These are phyloP conservation scores for Epinephelus fuscoguttatus DNA, from an alignment of 2,113 vertebrate genomes.

Conservation along the genomic window DNA sequence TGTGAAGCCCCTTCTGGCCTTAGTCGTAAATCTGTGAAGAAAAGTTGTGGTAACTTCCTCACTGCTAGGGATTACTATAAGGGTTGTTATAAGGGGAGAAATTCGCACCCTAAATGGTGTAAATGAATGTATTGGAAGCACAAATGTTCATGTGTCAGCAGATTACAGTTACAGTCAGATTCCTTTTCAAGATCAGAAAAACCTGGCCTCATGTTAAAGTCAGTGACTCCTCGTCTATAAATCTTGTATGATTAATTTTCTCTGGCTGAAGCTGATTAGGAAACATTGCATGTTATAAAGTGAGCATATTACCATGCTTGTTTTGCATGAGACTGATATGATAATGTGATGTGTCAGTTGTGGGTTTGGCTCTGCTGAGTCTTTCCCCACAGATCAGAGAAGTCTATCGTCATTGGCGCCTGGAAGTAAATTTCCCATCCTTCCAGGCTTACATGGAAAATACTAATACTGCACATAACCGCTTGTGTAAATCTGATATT, in stretches of 20 bases:
- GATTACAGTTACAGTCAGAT: background rate
- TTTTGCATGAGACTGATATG: constrained; percentile 37
- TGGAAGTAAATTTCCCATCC: constrained; percentile 47
- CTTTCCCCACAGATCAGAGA: constrained; percentile 56
- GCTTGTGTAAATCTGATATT: constrained; percentile 49
- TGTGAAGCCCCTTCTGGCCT: constrained; percentile 10
- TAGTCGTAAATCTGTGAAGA: constrained; percentile 27
- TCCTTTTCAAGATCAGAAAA: background rate
- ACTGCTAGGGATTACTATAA: background rate
- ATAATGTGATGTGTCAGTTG: constrained; percentile 60
- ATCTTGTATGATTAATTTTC: constrained; percentile 19
- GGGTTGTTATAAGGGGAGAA: background rate
- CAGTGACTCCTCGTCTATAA: background rate
- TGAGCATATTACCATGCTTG: constrained; percentile 34
- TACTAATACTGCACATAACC: constrained; percentile 36
- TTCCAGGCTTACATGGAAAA: constrained; percentile 69
- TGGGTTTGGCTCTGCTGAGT: constrained; percentile 56
- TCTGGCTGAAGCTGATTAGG: constrained; percentile 30
- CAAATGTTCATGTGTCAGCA: constrained; percentile 5
- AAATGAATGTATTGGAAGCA: background rate
- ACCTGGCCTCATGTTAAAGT: background rate
- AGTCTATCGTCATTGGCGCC: constrained; percentile 65
- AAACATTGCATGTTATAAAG: background rate
- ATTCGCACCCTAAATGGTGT: background rate
- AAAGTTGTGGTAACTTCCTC: constrained; percentile 19